phyloP scores from a whole-genome alignment of 2,113 vertebrate genomes.

The Pseudonaja textilis region DNA sequence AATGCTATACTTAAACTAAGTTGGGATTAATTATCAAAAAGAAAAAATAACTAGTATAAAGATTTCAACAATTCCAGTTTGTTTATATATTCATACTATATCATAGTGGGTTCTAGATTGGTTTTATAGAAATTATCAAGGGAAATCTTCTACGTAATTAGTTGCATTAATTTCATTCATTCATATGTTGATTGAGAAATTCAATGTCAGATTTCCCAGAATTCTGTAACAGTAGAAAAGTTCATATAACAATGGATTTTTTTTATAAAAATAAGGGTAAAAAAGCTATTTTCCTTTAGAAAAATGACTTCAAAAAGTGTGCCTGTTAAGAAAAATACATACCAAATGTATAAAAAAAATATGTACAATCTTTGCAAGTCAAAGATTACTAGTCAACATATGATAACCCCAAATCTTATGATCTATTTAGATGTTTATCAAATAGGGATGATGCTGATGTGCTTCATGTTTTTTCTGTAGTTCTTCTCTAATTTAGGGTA shows the following conservation, averaged over 20 bases:
- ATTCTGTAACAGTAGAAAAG: background rate
- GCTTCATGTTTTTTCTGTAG: background rate
- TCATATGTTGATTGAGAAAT: background rate
- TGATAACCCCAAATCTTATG: background rate
- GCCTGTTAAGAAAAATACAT: background rate
- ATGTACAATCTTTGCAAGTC: background rate
- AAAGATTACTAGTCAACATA: background rate
- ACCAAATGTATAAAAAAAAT: background rate
- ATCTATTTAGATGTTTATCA: background rate
- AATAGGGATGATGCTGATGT: background rate
- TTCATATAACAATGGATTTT: background rate
- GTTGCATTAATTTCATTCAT: background rate
- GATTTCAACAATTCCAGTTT: background rate
- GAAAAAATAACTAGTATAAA: background rate
- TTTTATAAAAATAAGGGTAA: background rate
- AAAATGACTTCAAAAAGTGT: background rate
- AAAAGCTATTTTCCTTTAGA: background rate
- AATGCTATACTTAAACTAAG: background rate
- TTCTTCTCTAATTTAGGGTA: slow-evolving; percentile 19
- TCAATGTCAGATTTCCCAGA: background rate
- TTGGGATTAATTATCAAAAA: background rate
- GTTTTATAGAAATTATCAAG: background rate
- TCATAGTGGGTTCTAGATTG: background rate
- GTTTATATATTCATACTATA: background rate
- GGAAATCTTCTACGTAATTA: background rate